A percentile compares a stretch with the other conserved stretches of the same genome.
Conservation (phyloP, 1,140 invertebrate species). For the Zaprionus inermis region DNA sequence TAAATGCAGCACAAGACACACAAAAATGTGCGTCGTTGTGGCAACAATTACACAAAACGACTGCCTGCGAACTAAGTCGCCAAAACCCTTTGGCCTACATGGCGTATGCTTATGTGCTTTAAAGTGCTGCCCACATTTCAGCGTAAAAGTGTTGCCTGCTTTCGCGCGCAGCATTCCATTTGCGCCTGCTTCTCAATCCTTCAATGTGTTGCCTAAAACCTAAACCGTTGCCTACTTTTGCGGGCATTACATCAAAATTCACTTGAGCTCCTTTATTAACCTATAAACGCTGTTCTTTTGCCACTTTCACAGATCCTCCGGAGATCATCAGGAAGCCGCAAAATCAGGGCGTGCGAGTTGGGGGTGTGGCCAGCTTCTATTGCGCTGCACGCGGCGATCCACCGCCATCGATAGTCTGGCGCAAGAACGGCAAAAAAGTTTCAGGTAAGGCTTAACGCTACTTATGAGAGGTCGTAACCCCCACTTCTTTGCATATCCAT, state of each 20-base stretch:
- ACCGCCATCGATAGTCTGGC: constrained; percentile 93
- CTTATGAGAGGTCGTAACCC: constrained; percentile 5
- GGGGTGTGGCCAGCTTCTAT: constrained; percentile 97
- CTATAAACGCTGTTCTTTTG: constrained; percentile 75
- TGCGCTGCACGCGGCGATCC: constrained; percentile 97
- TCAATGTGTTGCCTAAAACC: constrained; percentile 1
- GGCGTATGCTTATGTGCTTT: not conserved
- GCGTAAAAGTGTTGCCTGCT: constrained; percentile 20
- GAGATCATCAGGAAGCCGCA: constrained; percentile 94
- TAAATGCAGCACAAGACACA: constrained; percentile 14
- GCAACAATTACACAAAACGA: constrained; percentile 35
- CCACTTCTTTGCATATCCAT: constrained; percentile 33
- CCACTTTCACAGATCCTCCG: constrained; percentile 91
- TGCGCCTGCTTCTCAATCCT: not conserved
- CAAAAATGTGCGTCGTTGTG: not conserved
- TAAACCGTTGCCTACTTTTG: constrained; percentile 7
- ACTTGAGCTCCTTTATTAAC: constrained; percentile 35
- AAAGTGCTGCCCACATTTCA: not conserved
- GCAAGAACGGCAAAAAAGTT: constrained; percentile 94
- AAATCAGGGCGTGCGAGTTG: constrained; percentile 94
- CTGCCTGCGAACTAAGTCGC: constrained; percentile 15
- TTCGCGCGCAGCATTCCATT: constrained; percentile 18
- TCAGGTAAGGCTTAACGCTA: constrained; percentile 86
- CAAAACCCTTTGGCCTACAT: constrained; percentile 9
- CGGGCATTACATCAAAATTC: not conserved